Percentiles rank a stretch among this genome's conserved stretches.
Evolutionary conservation across 2,797 vertebrate genomes (phyloP).

Genomic region (Hafferia zeledoni): DNA sequence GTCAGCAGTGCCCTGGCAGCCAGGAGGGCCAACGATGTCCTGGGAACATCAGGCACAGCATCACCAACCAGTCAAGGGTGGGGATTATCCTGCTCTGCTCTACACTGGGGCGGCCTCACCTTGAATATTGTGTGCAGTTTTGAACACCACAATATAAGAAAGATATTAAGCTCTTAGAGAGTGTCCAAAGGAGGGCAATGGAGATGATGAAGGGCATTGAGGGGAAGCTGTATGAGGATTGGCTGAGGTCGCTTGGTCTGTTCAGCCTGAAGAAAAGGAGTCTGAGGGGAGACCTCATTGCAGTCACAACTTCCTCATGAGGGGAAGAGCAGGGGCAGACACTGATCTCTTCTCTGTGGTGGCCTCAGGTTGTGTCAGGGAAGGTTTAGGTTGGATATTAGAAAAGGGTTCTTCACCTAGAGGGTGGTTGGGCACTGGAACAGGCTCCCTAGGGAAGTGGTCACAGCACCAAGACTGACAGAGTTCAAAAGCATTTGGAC

Average conservation of each 20-base stretch:
- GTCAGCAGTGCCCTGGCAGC: background rate
- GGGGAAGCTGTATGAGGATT: background rate
- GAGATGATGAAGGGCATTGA: background rate
- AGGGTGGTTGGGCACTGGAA: background rate
- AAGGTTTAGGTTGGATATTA: background rate
- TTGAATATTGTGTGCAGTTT: background rate
- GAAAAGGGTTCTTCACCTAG: background rate
- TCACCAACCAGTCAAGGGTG: accelerated
- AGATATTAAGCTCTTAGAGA: background rate
- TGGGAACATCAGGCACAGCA: background rate
- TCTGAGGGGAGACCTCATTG: background rate
- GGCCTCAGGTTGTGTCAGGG: background rate
- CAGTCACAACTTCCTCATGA: background rate
- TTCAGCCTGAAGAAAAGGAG: background rate
- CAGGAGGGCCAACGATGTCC: background rate
- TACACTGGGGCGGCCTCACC: background rate
- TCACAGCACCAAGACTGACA: background rate
- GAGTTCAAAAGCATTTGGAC: background rate
- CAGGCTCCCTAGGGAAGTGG: background rate
- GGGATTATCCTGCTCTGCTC: background rate
- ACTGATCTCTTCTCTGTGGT: background rate
- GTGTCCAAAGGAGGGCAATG: background rate
- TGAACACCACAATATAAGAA: background rate
- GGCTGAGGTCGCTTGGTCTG: background rate
- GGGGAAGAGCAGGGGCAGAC: background rate